Conservation (phyloP, 1,140 invertebrate species). For the Meteorus sp. region DNA sequence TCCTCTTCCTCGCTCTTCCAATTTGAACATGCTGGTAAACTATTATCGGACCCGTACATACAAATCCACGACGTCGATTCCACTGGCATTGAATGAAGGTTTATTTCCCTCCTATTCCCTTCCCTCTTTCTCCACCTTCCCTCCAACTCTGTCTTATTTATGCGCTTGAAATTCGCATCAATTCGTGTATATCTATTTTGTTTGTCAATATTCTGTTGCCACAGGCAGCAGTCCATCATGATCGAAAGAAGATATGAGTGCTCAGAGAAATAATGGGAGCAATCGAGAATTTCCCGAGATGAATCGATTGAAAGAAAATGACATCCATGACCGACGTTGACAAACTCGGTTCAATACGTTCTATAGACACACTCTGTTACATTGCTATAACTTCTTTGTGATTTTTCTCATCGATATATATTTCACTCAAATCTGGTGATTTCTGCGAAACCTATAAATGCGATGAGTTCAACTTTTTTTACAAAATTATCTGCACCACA, state of each 20-base stretch:
- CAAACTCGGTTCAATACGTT: not conserved
- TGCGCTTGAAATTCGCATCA: not conserved
- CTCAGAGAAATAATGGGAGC: not conserved
- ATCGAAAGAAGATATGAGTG: not conserved
- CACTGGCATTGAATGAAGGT: not conserved
- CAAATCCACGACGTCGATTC: constrained; percentile 21
- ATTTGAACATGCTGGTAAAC: constrained; percentile 16
- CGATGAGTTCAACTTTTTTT: too few species aligned
- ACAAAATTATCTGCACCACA: too few species aligned
- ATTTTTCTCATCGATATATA: not conserved
- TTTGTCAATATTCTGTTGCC: constrained; percentile 13
- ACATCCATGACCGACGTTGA: not conserved
- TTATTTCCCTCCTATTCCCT: too few species aligned
- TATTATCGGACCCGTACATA: constrained; percentile 18
- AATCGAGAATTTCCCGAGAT: not conserved
- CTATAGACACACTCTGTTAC: not conserved
- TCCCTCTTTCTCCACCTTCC: not conserved
- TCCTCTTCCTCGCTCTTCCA: not conserved
- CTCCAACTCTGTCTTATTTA: constrained; percentile 2
- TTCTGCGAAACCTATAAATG: too few species aligned
- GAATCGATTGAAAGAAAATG: not conserved
- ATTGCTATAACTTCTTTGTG: not conserved
- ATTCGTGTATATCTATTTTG: constrained; percentile 7
- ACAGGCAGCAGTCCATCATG: constrained; percentile 4
- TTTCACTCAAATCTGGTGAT: too few species aligned